Evolutionary conservation across 2,888 invertebrate species (phyloP).

Genomic region (Oligia latruncula): DNA sequence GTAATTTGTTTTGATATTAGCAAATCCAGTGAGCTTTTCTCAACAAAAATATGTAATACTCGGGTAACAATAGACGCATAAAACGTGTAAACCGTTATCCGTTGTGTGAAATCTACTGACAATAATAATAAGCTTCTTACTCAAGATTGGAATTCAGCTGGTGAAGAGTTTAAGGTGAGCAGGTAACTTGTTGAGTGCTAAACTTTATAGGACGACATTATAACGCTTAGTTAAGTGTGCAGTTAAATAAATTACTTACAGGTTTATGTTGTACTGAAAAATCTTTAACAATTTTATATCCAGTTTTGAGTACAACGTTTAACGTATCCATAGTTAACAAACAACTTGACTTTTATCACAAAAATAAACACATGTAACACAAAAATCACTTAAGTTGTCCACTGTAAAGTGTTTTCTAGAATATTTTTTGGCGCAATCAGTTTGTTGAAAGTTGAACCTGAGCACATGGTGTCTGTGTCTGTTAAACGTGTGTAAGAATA

Average conservation of each 20-base stretch:
- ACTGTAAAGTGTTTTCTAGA: constrained; percentile 42
- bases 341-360: constrained; percentile 49
- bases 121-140: constrained; percentile 38
- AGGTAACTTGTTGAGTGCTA: constrained; percentile 5
- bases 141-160: constrained; percentile 29
- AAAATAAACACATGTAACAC: constrained; percentile 52
- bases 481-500: constrained; percentile 81
- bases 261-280: constrained; percentile 83
- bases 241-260: constrained; percentile 76
- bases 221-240: neutral
- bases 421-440: constrained; percentile 47
- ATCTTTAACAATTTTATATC: constrained; percentile 87
- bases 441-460: constrained; percentile 57
- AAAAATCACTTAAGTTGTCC: constrained; percentile 41
- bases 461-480: constrained; percentile 83
- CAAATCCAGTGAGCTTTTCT: constrained; percentile 23
- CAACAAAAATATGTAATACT: constrained; percentile 34
- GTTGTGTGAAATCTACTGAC: constrained; percentile 31
- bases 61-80: constrained; percentile 35
- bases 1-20: neutral
- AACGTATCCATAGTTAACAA: constrained; percentile 81
- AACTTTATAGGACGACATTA: constrained; percentile 17
- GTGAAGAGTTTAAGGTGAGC: constrained; percentile 24
- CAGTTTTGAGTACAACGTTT: constrained; percentile 85
- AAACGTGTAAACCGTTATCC: constrained; percentile 25